Evolutionary conservation across 2,888 invertebrate genomes (phyloP), one percentile per base, ranked within the genome.

Genomic region (Hypena proboscidalis): DNA sequence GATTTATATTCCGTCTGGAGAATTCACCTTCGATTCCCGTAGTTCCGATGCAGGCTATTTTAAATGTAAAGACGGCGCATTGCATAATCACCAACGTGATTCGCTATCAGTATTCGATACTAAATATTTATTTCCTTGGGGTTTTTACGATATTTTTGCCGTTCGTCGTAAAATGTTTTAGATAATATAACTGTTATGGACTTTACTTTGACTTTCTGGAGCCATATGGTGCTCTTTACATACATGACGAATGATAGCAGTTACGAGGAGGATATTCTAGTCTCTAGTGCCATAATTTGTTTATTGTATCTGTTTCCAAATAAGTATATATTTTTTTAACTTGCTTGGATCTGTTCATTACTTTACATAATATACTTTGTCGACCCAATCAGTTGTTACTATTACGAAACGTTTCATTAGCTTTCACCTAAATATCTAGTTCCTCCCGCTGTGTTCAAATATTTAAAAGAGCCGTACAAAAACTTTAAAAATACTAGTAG

Each of bases 41-140:
- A 84, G 80, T 85, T 82, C 82, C 75, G 79, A 83, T 87, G 89
- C 87, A 88, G 80, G 79, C 77, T 85, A 83, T 85, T 89, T 85
- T 83, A 85, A 85, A 90, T 88, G 84, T 84, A 85, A 85, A 87
- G 81, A 80, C 79, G 78, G 78, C 77, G 80, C 80, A 81, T 87
- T 87, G 87, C 87, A 89, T 88, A 89, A 90, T 90, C 83, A 83
- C 81, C 83, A 78, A 81, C 84, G 80, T 85, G 85, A 85, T 86
- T 83, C 84, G 70, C 79, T 83, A 83, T 86, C 85, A 83, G 80
- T 80, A 85, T 83, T 86, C 83, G 68, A 70, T 81, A 82, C 74
- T 84, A 85, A 85, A 89, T 85, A 87, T 88, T 87, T 87, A 89
- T 88, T 83, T 68, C 58, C 72, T 59, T 74, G 58, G 30, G n/a